Evolutionary conservation across 2,888 invertebrate species (phyloP), one percentile per base, ranked within the genome.

Genomic region (Thereva unica): DNA sequence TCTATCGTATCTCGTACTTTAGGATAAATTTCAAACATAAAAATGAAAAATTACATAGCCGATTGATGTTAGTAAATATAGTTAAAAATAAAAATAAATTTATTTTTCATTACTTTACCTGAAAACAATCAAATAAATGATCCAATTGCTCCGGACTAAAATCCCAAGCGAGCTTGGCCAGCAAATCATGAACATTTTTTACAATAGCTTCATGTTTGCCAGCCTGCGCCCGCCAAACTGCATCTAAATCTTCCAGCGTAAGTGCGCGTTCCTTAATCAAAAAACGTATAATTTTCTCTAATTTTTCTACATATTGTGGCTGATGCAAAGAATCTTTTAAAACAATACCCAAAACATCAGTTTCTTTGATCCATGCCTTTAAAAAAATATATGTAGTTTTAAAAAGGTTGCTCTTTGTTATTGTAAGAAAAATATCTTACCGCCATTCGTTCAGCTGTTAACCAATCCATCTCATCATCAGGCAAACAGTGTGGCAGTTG

Each of bases 151-250:
- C 96, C 1, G 97, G 95, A 71, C 94, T 93, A 80, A 98, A 97
- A 80, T 97, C 97, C 97, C 97, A 97, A 0, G 98, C 97, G 61
- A 98, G 84, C 82, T 97, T 97, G 7, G 97, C 96, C 68, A 98
- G 81, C 71, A 98, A 83, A 78, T 97, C 97, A 78, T 98, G 97
- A 49, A 98, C 91, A 78, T 98, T 98, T 81, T 95, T 97, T 6
- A 97, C 97, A 74, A 98, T 98, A 6, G 97, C 97, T 80, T 97
- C 97, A 80, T 97, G 97, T 82, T 97, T 97, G 10, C 96, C 97
- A 68, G 92, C 92, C 83, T 97, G 97, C 4, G 97, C 97, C 65
- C 92, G 92, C 97, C 97, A 98, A 71, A 98, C 91, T 9, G 93
- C 93, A 78, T 97, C 97, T 73, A 98, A 84, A 80, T 98, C 97